These are phyloP conservation scores for Montifringilla adamsi DNA, from an alignment of 2,113 vertebrate species.

Conservation along the genomic window DNA sequence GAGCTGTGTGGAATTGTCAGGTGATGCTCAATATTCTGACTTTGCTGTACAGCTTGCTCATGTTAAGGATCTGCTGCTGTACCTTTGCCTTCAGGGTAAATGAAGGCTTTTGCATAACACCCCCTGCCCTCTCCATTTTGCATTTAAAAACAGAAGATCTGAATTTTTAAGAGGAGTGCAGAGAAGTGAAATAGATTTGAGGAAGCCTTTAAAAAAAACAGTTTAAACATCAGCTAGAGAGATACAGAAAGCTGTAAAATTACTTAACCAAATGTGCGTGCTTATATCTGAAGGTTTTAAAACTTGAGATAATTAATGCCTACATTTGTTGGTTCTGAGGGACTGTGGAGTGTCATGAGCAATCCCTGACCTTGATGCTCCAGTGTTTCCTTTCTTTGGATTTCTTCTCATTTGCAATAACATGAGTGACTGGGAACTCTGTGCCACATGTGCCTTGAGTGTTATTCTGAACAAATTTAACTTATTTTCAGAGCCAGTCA, in stretches of 20 bases:
- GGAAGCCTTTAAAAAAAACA: background rate
- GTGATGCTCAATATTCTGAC: background rate
- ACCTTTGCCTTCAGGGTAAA: background rate
- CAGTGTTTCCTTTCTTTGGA: background rate
- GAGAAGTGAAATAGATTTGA: conserved; percentile 13
- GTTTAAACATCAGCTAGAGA: background rate
- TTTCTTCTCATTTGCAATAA: background rate
- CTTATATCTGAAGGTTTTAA: background rate
- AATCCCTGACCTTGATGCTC: background rate
- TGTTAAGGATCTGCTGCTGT: background rate
- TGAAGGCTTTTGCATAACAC: background rate
- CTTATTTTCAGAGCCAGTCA: background rate
- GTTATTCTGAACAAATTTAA: background rate
- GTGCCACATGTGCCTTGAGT: background rate
- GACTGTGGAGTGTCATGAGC: background rate
- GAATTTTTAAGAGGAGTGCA: background rate
- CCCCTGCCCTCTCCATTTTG: background rate
- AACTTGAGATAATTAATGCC: background rate
- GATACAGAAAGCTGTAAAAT: background rate
- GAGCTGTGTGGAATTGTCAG: background rate
- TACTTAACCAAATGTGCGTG: background rate
- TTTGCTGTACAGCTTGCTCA: background rate
- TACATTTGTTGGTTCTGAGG: background rate
- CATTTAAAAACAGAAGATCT: background rate
- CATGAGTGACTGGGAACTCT: background rate